Evolutionary conservation across 2,113 vertebrate genomes (phyloP).

Genomic region (Prolemur simus): DNA sequence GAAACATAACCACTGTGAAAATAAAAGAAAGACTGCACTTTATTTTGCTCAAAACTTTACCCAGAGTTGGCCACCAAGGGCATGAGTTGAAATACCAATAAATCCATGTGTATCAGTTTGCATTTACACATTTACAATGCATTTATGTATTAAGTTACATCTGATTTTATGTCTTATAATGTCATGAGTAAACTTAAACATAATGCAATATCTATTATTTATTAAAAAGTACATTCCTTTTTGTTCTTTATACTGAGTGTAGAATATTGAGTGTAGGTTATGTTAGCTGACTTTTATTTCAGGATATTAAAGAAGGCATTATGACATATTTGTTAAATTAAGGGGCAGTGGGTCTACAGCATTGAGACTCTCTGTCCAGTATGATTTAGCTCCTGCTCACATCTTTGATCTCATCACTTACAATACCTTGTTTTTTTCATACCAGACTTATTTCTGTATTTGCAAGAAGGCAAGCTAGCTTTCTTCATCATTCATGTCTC

Average conservation of each 20-base stretch:
- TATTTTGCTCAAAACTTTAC: not conserved
- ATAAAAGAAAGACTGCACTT: not conserved
- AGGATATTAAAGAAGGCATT: not conserved
- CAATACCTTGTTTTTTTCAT: not conserved
- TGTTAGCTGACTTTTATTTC: not conserved
- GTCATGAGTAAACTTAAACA: not conserved
- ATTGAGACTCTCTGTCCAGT: not conserved
- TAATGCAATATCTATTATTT: not conserved
- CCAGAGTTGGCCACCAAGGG: not conserved
- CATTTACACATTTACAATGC: not conserved
- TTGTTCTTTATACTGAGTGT: not conserved
- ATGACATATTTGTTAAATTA: not conserved
- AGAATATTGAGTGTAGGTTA: not conserved
- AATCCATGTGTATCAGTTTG: not conserved
- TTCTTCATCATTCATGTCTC: not conserved
- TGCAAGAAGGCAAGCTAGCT: not conserved
- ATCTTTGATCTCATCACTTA: not conserved
- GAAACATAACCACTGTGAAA: not conserved
- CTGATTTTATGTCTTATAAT: not conserved
- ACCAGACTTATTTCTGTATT: not conserved
- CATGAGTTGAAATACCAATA: not conserved
- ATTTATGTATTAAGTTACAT: not conserved
- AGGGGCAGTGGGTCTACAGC: not conserved
- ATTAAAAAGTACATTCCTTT: not conserved
- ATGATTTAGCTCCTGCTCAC: not conserved